Conservation (phyloP, 1,140 invertebrate genomes). For the Bombus waltoni region DNA sequence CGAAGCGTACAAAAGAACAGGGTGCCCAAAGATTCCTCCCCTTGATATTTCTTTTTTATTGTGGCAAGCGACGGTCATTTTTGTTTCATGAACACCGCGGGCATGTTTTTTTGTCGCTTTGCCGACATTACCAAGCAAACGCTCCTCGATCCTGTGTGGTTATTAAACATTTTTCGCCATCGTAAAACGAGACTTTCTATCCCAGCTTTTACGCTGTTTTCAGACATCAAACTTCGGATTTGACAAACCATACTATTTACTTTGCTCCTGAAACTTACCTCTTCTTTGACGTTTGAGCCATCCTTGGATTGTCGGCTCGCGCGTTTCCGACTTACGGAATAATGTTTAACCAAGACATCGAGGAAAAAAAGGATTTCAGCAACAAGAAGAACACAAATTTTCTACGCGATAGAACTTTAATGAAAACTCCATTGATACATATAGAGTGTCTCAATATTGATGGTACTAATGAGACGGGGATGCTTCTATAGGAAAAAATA, state of each 20-base stretch:
- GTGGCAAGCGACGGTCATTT: background rate
- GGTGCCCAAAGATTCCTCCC: background rate
- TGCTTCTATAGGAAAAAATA: too few relatives aligned
- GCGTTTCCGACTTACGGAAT: background rate
- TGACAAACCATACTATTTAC: background rate
- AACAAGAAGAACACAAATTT: background rate
- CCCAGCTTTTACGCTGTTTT: background rate
- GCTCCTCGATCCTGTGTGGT: background rate
- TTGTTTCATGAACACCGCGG: background rate
- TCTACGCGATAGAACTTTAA: background rate
- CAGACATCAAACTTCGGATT: background rate
- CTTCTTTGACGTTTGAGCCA: background rate
- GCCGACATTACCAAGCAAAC: background rate
- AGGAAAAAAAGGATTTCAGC: too few relatives aligned
- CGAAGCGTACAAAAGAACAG: background rate
- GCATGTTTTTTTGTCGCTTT: background rate
- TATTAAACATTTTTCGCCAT: conserved; percentile 3
- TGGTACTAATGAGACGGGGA: too few relatives aligned
- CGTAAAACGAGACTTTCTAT: background rate
- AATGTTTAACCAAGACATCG: background rate
- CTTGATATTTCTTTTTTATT: background rate
- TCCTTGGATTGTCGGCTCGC: background rate
- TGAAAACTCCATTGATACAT: background rate
- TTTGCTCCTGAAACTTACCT: conserved; percentile 19
- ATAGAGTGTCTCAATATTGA: too few relatives aligned